A percentile compares a stretch with the other conserved stretches of the same genome.
Conservation (phyloP, 1,140 invertebrate species). For the Amyelois transitella region DNA sequence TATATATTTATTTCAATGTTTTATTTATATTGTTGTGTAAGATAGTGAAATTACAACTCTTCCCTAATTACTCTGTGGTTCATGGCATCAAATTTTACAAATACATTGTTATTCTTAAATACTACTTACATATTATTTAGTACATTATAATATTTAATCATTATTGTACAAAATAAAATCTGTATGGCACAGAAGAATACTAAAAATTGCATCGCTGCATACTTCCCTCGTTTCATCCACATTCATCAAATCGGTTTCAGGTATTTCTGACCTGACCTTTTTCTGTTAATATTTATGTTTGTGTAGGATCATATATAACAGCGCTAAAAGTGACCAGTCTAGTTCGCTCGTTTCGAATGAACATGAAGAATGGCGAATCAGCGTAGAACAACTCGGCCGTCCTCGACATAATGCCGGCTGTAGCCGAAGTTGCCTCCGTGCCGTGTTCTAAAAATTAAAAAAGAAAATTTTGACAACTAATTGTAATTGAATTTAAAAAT, state of each 20-base stretch:
- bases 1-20: neutral
- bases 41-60: neutral
- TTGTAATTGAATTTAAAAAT: no score
- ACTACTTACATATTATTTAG: no score
- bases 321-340: conserved; percentile 82
- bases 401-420: conserved; percentile 38
- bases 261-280: no score
- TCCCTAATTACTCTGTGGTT: neutral
- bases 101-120: neutral
- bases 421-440: conserved; percentile 55
- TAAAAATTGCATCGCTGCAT: no score
- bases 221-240: no score
- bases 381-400: conserved; percentile 75
- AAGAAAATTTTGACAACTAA: neutral
- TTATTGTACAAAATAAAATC: no score
- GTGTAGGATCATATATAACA: conserved; percentile 76
- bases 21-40: neutral
- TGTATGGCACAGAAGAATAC: no score
- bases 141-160: no score
- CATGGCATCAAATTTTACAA: neutral
- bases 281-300: no score
- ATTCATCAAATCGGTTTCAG: no score
- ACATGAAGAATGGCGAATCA: conserved; percentile 86
- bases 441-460: conserved; percentile 48
- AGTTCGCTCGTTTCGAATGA: conserved; percentile 81